Evolutionary conservation across 2,797 vertebrate species (phyloP).

Genomic region (Pangasius djambal): DNA sequence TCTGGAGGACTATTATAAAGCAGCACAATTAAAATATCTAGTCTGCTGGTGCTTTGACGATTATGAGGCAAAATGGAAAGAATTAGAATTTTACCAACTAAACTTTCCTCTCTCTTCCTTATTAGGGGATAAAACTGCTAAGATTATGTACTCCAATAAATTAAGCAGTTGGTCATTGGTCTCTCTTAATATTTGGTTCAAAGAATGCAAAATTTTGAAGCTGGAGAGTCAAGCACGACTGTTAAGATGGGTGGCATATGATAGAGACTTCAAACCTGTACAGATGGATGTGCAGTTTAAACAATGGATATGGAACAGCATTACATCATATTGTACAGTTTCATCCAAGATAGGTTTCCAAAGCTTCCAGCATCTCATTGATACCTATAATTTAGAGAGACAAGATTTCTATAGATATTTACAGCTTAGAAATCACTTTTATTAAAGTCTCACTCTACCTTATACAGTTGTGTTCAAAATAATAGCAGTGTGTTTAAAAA

Average conservation of each 20-base stretch:
- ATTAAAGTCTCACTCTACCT: no score
- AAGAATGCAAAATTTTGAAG: neutral
- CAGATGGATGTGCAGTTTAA: neutral
- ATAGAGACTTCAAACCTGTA: neutral
- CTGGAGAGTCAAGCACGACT: neutral
- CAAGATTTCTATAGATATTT: no score
- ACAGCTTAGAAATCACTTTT: no score
- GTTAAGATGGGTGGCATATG: no score
- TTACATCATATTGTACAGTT: no score
- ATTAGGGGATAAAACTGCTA: neutral
- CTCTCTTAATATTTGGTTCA: neutral
- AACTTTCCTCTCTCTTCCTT: neutral
- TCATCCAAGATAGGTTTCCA: no score
- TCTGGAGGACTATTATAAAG: no score
- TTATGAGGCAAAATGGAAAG: neutral
- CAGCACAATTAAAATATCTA: neutral
- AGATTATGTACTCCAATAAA: neutral
- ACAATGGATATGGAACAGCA: neutral
- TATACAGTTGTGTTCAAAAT: no score
- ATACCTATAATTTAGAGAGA: no score
- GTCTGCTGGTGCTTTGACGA: neutral
- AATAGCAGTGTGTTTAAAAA: no score
- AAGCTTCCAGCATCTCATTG: no score
- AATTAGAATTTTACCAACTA: neutral
- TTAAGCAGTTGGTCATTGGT: neutral